Evolutionary conservation across 37 sponge, comb jelly and placozoan species (phyloP).

Genomic region (Theonella swinhoei): DNA sequence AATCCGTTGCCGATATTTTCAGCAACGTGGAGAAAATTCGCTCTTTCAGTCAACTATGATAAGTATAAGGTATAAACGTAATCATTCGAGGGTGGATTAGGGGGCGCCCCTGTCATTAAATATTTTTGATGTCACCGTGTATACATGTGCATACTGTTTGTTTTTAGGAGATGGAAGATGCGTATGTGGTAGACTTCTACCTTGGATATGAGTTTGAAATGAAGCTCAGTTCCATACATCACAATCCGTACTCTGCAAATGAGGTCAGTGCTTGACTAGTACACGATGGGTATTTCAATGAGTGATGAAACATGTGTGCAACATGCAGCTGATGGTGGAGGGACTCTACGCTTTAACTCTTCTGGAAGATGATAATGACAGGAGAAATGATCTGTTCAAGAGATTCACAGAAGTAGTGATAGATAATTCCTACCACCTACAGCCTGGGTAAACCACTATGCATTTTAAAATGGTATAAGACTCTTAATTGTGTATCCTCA

Average conservation of each 20-base stretch:
- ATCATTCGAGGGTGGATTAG: no score
- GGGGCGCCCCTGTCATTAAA: no score
- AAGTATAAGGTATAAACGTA: slow-evolving; percentile 50
- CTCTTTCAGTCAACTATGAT: slow-evolving; percentile 38
- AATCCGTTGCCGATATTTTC: slow-evolving; percentile 43
- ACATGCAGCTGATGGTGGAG: slow-evolving; percentile 30
- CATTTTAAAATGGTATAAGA: not conserved
- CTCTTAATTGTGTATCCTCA: not conserved
- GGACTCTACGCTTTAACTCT: slow-evolving; percentile 30
- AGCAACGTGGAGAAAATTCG: slow-evolving; percentile 41
- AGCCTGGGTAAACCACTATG: slow-evolving; percentile 38
- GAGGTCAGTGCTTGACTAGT: slow-evolving; percentile 17
- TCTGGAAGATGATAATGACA: slow-evolving; percentile 28
- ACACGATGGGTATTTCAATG: not conserved
- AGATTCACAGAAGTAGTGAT: slow-evolving; percentile 30
- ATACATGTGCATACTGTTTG: not conserved
- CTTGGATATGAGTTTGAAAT: slow-evolving; percentile 2
- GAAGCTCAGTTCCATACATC: not conserved
- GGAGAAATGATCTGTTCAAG: slow-evolving; percentile 23
- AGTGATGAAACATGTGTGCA: not conserved
- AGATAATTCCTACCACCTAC: slow-evolving; percentile 32
- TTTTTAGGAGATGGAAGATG: slow-evolving; percentile 19
- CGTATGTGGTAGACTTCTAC: slow-evolving; percentile 10
- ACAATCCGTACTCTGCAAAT: slow-evolving; percentile 32
- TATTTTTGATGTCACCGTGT: no score